phyloP scores from a whole-genome alignment of 2,113 vertebrate species.

The Coturnix japonica region DNA sequence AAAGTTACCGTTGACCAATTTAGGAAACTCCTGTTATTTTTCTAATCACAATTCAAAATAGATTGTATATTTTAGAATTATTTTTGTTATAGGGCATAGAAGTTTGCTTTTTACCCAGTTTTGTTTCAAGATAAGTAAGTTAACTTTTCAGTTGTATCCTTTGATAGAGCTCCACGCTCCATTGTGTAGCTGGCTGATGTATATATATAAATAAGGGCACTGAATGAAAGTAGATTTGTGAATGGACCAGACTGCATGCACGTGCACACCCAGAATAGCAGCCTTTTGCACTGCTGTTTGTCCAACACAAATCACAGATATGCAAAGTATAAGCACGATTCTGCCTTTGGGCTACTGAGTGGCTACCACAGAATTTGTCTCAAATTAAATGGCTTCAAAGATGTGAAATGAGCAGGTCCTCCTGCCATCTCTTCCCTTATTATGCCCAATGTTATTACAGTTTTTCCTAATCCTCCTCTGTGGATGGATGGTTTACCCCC shows the following conservation, averaged over 20 bases:
- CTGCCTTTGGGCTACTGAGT: slow-evolving; percentile 4
- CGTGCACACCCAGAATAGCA: not conserved
- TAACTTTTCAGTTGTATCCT: not conserved
- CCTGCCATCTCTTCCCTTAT: not conserved
- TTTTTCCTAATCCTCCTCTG: not conserved
- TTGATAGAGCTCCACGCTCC: not conserved
- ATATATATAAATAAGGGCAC: not conserved
- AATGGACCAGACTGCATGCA: not conserved
- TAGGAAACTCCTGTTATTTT: not conserved
- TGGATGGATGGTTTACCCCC: not conserved
- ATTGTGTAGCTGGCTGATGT: slow-evolving; percentile 5
- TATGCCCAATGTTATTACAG: not conserved
- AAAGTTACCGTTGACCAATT: not conserved
- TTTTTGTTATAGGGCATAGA: not conserved
- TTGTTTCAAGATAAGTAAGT: not conserved
- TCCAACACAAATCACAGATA: not conserved
- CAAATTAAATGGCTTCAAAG: slow-evolving; percentile 32
- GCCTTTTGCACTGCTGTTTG: not conserved
- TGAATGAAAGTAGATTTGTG: slow-evolving; percentile 20
- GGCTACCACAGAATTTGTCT: not conserved
- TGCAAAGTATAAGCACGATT: not conserved
- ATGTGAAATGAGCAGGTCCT: not conserved
- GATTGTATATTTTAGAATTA: not conserved
- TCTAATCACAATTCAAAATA: not conserved
- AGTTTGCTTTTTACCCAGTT: not conserved